Evolutionary conservation across 2,797 vertebrate genomes (phyloP).

Genomic region (Chaetophractus vellerosus): DNA sequence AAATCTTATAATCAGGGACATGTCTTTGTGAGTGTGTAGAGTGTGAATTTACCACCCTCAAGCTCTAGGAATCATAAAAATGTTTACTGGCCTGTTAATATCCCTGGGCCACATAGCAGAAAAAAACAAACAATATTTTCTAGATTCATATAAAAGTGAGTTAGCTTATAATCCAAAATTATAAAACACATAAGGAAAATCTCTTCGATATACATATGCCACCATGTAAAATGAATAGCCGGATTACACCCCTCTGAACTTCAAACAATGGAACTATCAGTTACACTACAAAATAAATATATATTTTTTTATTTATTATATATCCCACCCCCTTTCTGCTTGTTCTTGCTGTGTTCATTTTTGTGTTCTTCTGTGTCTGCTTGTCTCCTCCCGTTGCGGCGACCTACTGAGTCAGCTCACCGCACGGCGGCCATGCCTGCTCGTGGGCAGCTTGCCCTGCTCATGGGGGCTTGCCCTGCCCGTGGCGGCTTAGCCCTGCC

Average conservation of each 20-base stretch:
- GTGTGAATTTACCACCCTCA: background rate
- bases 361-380: too few relatives aligned
- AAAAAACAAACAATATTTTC: background rate
- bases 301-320: too few relatives aligned
- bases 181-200: constrained; percentile 10
- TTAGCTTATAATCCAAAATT: constrained; percentile 42
- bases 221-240: background rate
- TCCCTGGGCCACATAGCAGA: background rate
- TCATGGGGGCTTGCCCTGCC: too few relatives aligned
- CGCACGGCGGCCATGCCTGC: too few relatives aligned
- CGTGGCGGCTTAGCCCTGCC: too few relatives aligned
- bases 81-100: background rate
- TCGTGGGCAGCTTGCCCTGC: too few relatives aligned
- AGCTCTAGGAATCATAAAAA: constrained; percentile 62
- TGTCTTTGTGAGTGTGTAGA: background rate
- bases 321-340: too few relatives aligned
- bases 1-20: background rate
- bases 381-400: too few relatives aligned
- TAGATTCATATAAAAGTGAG: background rate
- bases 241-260: background rate
- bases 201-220: background rate
- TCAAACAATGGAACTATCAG: background rate
- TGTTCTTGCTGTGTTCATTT: too few relatives aligned
- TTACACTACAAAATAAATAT: constrained; percentile 44
- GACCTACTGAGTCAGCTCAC: too few relatives aligned